Evolutionary conservation across 2,113 vertebrate genomes (phyloP).

Genomic region (Sturnus vulgaris): DNA sequence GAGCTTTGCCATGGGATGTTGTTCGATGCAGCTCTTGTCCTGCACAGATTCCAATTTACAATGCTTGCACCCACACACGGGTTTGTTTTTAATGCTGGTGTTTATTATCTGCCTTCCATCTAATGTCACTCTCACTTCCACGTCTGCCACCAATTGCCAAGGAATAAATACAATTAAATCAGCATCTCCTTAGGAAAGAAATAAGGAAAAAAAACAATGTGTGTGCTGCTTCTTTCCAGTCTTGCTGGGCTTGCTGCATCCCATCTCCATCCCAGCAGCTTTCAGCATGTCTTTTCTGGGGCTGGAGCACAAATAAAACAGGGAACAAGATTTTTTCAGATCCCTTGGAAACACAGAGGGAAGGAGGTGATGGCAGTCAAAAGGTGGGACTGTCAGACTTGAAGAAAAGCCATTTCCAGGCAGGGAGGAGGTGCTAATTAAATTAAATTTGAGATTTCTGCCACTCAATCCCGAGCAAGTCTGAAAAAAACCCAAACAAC

Average conservation of each 20-base stretch:
- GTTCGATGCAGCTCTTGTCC: not conserved
- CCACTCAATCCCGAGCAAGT: not conserved
- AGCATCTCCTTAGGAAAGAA: not conserved
- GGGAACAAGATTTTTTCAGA: not conserved
- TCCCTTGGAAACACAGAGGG: conserved; percentile 56
- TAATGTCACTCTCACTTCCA: not conserved
- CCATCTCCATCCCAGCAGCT: not conserved
- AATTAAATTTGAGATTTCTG: conserved; percentile 39
- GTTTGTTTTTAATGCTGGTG: not conserved
- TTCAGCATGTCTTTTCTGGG: not conserved
- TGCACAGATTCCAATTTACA: not conserved
- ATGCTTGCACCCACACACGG: not conserved
- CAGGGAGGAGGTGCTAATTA: conserved; percentile 44
- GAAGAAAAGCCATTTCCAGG: conserved; percentile 41
- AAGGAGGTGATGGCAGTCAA: conserved; percentile 41
- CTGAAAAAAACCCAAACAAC: not conserved
- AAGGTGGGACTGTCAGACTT: conserved; percentile 2
- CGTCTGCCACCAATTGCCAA: not conserved
- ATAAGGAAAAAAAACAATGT: not conserved
- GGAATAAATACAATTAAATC: conserved; percentile 12
- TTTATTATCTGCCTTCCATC: not conserved
- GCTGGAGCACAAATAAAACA: conserved; percentile 22
- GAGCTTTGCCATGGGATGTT: not conserved
- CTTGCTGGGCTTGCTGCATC: not conserved
- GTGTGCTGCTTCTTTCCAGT: not conserved